Conservation (phyloP, 2,888 invertebrate genomes). For the Dicroscelio sp. region DNA sequence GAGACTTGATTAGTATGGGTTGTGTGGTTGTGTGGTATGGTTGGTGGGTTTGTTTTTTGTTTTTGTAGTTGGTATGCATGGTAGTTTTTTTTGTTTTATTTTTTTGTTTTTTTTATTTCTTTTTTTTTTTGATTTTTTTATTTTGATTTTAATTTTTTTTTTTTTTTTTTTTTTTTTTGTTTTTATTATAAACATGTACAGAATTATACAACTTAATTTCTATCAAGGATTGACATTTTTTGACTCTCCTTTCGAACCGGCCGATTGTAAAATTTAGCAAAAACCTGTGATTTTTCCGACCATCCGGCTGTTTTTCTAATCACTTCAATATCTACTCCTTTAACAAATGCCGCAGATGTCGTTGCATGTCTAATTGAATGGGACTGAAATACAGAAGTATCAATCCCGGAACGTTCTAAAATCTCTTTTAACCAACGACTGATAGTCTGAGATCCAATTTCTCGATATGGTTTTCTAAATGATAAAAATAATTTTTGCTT, state of each 20-base stretch:
- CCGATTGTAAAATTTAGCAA: constrained; percentile 23
- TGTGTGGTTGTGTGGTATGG: too few species aligned
- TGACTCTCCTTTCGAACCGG: not conserved
- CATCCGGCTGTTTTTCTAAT: constrained; percentile 7
- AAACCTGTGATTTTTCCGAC: not conserved
- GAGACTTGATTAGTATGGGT: too few species aligned
- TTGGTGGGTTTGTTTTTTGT: too few species aligned
- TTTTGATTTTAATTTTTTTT: too few species aligned
- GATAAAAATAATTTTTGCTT: constrained; percentile 14
- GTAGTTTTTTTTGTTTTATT: too few species aligned
- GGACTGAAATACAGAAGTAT: not conserved
- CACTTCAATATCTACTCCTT: not conserved
- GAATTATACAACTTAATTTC: too few species aligned
- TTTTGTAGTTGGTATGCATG: too few species aligned
- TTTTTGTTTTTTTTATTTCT: too few species aligned
- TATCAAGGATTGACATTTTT: not conserved
- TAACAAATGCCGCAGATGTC: not conserved
- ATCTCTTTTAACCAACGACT: constrained; percentile 22
- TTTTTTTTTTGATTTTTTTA: too few species aligned
- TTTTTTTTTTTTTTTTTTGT: too few species aligned
- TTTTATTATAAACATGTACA: too few species aligned
- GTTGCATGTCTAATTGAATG: constrained; percentile 22
- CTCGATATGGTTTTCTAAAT: not conserved
- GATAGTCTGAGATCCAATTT: constrained; percentile 1
- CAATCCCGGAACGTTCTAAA: not conserved